Evolutionary conservation across 1,140 invertebrate species (phyloP).

Genomic region (Drosophila paulistorum): DNA sequence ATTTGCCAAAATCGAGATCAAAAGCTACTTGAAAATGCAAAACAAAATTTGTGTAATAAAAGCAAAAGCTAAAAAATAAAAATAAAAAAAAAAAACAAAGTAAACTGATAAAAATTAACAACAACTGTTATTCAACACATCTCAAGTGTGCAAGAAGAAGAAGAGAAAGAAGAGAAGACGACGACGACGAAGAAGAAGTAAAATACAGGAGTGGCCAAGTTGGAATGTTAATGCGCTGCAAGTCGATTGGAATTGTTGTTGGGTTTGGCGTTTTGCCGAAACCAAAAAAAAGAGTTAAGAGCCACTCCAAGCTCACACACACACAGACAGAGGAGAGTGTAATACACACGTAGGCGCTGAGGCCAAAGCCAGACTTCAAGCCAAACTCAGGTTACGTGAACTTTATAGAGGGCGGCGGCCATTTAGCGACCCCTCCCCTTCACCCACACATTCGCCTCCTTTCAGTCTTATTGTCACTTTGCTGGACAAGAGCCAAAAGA

Average conservation of each 20-base stretch:
- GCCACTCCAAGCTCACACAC: conserved; percentile 23
- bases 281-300: conserved; percentile 22
- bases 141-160: conserved; percentile 41
- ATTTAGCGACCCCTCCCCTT: not conserved
- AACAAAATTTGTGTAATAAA: conserved; percentile 20
- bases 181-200: not conserved
- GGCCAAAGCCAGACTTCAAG: conserved; percentile 12
- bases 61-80: not conserved
- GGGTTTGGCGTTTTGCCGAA: conserved; percentile 61
- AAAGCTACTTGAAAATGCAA: conserved; percentile 5
- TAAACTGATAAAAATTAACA: conserved; percentile 66
- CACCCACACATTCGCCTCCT: not conserved
- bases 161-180: not conserved
- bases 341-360: conserved; percentile 7
- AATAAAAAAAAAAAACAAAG: conserved; percentile 17
- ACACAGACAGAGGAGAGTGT: conserved; percentile 12
- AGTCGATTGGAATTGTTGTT: conserved; percentile 19
- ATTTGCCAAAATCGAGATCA: conserved; percentile 1
- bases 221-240: conserved; percentile 80
- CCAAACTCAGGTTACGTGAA: conserved; percentile 5
- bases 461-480: conserved; percentile 4
- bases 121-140: conserved; percentile 77
- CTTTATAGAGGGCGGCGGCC: conserved; percentile 10
- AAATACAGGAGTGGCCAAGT: conserved; percentile 76
- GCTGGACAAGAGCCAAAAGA: conserved; percentile 64